phyloP scores from a whole-genome alignment of 1,140 invertebrate species.

The Sesamia nonagrioides region DNA sequence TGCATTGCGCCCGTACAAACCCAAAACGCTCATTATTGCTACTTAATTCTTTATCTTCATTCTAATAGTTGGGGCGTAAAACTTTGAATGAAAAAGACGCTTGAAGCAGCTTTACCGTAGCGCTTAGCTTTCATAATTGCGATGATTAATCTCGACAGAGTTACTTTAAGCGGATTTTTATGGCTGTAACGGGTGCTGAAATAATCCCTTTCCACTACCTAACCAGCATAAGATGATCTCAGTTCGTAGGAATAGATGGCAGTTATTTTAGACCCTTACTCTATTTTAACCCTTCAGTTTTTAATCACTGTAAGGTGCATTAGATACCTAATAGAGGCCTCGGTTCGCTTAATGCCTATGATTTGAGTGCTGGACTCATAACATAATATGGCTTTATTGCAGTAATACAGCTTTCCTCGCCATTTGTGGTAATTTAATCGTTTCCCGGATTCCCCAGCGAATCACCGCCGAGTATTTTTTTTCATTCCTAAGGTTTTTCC shows the following conservation, averaged over 20 bases:
- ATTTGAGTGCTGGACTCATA: slow-evolving; percentile 66
- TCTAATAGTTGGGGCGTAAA: slow-evolving; percentile 15
- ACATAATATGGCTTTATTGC: slow-evolving; percentile 69
- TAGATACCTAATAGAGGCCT: slow-evolving; percentile 51
- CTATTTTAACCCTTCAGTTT: neutral
- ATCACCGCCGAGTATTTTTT: slow-evolving; percentile 40
- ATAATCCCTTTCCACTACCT: slow-evolving; percentile 8
- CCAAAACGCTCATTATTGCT: slow-evolving; percentile 48
- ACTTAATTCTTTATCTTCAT: slow-evolving; percentile 46
- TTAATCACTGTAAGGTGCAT: slow-evolving; percentile 16
- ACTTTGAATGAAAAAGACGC: slow-evolving; percentile 1
- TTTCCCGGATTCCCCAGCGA: slow-evolving; percentile 54
- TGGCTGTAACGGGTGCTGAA: slow-evolving; percentile 8
- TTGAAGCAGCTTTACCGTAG: slow-evolving; percentile 8
- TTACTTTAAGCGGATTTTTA: slow-evolving; percentile 26
- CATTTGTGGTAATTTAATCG: slow-evolving; percentile 79
- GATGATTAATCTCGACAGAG: slow-evolving; percentile 14
- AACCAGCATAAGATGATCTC: neutral
- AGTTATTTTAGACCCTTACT: neutral
- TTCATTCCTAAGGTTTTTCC: slow-evolving; percentile 40
- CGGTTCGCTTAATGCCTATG: slow-evolving; percentile 64
- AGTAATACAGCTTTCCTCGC: slow-evolving; percentile 66
- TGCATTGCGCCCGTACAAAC: slow-evolving; percentile 75
- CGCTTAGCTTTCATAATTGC: slow-evolving; percentile 13
- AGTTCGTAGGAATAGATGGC: no score